Evolutionary conservation across 2,888 invertebrate species (phyloP).

Genomic region (Melinopterus prodromus): DNA sequence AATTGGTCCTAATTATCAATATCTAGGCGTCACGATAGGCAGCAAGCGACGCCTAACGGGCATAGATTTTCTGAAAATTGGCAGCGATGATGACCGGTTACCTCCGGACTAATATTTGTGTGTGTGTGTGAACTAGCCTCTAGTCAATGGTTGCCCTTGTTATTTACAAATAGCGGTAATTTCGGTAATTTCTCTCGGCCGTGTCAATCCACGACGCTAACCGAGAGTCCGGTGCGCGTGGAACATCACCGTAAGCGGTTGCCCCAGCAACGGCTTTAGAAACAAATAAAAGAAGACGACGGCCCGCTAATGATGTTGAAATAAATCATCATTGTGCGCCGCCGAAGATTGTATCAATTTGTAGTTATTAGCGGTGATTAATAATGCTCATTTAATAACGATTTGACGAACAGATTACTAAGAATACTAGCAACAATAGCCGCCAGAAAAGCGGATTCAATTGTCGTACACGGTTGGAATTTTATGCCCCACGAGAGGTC

Average conservation of each 20-base stretch:
- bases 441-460: neutral
- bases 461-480: neutral
- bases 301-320: neutral
- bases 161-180: neutral
- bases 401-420: neutral
- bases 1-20: neutral
- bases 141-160: neutral
- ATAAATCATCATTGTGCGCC: neutral
- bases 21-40: neutral
- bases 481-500: neutral
- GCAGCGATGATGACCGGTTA: too few species aligned
- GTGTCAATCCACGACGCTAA: neutral
- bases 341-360: neutral
- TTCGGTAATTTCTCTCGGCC: neutral
- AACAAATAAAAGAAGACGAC: neutral
- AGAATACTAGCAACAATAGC: neutral
- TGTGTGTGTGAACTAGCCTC: neutral
- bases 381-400: neutral
- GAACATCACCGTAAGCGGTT: neutral
- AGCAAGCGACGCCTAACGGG: neutral
- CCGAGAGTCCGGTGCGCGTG: neutral
- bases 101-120: neutral
- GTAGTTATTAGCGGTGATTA: slow-evolving; percentile 4
- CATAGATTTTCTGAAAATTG: neutral
- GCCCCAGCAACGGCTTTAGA: neutral